Evolutionary conservation across 1,140 invertebrate species (phyloP), one percentile per base, ranked within the genome.

Genomic region (Cyphomyrmex costatus): DNA sequence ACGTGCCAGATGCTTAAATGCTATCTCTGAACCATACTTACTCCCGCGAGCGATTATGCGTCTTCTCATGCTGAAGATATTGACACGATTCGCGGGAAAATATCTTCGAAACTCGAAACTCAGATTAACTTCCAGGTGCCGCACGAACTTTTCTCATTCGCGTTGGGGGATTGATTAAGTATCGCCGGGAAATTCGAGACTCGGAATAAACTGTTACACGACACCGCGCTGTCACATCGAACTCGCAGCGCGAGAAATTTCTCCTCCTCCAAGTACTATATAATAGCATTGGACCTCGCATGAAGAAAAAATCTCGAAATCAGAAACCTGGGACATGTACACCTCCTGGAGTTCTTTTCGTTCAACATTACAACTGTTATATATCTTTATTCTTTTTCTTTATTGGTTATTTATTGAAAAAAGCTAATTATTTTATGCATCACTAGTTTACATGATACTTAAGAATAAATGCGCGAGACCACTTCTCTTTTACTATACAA

Each of bases 151-250:
- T 78, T 66, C 73, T 85, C 73, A 30, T 65, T 88, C 85, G 76
- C 77, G 91, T 84, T 51, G 36, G 21, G 82, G 87, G 80, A 94
- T 94, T 93, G 93, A 94, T 94, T 93, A 92, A 93, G 91, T 92
- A 92, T 92, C 85, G 60, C 89, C 88, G 86, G 87, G 93, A 92
- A 92, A 93, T 91, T 92, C 90, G 88, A 91, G 93, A 92, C 88
- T 85, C 88, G 92, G 51, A 92, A 94, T 93, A 94, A 94, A 94
- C 88, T 93, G 93, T 93, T 92, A 93, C 91, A 86, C 91, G 92
- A 94, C 92, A 93, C 92, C 90, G 60, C 19, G 46, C 49, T 49
- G 68, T 66, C 53, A 70, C 80, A 30, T 71, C 21, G 61, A 4
- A 12, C 85, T 83, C 42, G 51, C 36, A 51, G 36, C n/a, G 24